These are phyloP conservation scores for Ligdia adustata DNA, from an alignment of 2,888 invertebrate species.

Conservation along the genomic window DNA sequence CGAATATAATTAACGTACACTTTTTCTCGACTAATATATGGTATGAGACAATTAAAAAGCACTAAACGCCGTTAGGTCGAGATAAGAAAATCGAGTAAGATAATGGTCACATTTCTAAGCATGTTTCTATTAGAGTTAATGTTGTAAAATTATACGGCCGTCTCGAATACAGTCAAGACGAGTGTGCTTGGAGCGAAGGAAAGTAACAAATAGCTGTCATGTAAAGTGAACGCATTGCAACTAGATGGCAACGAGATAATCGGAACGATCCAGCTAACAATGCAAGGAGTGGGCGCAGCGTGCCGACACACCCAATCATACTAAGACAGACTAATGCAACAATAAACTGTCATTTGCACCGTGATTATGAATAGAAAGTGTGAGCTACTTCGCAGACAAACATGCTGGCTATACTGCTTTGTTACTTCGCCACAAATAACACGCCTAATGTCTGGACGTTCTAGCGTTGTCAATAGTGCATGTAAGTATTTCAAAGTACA, in stretches of 20 bases:
- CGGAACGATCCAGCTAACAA: constrained; percentile 39
- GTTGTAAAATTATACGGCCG: constrained; percentile 23
- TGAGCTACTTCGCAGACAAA: neutral
- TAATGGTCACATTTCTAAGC: constrained; percentile 8
- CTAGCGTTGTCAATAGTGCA: too few relatives aligned
- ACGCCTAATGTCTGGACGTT: too few relatives aligned
- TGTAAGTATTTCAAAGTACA: too few relatives aligned
- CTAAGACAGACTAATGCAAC: constrained; percentile 25
- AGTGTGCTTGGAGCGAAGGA: constrained; percentile 24
- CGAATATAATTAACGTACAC: constrained; percentile 10
- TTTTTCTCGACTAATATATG: constrained; percentile 2
- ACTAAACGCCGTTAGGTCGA: constrained; percentile 8
- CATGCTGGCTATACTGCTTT: neutral
- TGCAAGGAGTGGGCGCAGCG: constrained; percentile 40
- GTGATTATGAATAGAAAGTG: constrained; percentile 17
- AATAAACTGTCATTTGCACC: constrained; percentile 18
- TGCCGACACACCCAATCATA: constrained; percentile 38
- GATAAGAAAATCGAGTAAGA: constrained; percentile 9
- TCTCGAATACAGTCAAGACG: constrained; percentile 14
- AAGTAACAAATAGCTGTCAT: constrained; percentile 35
- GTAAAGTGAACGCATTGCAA: constrained; percentile 41
- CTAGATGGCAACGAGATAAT: constrained; percentile 44
- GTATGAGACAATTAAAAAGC: constrained; percentile 12
- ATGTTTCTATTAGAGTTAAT: constrained; percentile 15
- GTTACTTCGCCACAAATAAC: too few relatives aligned